phyloP scores from a whole-genome alignment of 2,888 invertebrate species.

The Luffia ferchaultella region DNA sequence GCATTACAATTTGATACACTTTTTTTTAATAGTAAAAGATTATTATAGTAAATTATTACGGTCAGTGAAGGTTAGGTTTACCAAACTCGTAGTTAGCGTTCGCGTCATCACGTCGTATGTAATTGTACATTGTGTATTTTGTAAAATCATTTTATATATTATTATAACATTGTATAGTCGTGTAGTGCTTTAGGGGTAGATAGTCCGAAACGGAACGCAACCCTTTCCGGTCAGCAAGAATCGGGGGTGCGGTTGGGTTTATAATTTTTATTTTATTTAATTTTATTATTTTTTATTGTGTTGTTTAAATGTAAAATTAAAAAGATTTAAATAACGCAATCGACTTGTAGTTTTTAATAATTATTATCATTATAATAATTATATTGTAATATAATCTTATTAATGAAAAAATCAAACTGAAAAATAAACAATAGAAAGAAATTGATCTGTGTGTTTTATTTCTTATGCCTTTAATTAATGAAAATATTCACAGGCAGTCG shows the following conservation, averaged over 20 bases:
- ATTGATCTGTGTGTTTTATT: conserved; percentile 23
- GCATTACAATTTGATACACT: background rate
- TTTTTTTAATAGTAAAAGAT: background rate
- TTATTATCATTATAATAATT: conserved; percentile 59
- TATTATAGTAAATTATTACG: conserved; percentile 24
- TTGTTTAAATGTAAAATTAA: background rate
- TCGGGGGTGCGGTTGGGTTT: conserved; percentile 52
- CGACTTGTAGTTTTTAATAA: conserved; percentile 63
- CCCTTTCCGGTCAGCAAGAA: conserved; percentile 31
- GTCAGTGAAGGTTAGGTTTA: conserved; percentile 36
- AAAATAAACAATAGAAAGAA: conserved; percentile 61
- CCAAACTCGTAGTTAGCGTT: conserved; percentile 63
- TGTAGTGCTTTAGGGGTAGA: conserved; percentile 52
- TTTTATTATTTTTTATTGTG: background rate
- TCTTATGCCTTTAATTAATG: conserved; percentile 4
- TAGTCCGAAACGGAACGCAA: conserved; percentile 35
- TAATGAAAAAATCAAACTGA: conserved; percentile 65
- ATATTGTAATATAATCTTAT: conserved; percentile 68
- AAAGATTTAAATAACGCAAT: conserved; percentile 45
- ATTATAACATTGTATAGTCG: conserved; percentile 66
- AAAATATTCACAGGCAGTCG: too few relatives aligned
- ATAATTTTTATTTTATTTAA: conserved; percentile 48
- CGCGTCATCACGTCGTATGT: conserved; percentile 32
- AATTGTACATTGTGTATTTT: conserved; percentile 45
- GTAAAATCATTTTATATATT: conserved; percentile 57